A percentile compares a stretch with the other conserved stretches of the same genome.
Conservation (phyloP, 1,140 invertebrate species). For the Drosophila bipectinata region DNA sequence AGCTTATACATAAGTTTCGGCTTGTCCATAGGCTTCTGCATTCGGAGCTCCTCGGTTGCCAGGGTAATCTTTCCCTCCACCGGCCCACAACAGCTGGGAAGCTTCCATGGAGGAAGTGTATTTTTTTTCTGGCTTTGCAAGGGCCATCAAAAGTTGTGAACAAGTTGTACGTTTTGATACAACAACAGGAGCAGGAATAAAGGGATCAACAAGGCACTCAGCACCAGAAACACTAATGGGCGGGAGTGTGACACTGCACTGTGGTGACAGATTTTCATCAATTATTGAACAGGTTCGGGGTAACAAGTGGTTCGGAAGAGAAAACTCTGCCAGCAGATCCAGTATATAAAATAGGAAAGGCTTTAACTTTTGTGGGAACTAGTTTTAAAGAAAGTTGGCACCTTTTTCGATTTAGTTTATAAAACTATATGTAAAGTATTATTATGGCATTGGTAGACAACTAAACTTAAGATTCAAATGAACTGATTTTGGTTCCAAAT, state of each 20-base stretch:
- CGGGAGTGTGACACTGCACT: conserved; percentile 66
- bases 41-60: conserved; percentile 34
- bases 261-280: conserved; percentile 72
- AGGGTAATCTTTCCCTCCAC: not conserved
- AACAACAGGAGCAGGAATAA: conserved; percentile 35
- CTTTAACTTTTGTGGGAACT: conserved; percentile 12
- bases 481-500: not conserved
- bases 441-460: not conserved
- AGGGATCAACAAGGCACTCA: conserved; percentile 72
- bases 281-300: conserved; percentile 62
- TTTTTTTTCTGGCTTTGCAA: conserved; percentile 26
- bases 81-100: conserved; percentile 42
- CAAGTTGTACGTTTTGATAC: conserved; percentile 58
- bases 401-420: not conserved
- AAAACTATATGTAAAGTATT: not conserved
- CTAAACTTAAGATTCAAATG: not conserved
- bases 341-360: not conserved
- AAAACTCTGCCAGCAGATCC: not conserved
- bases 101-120: conserved; percentile 35
- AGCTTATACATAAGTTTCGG: conserved; percentile 57
- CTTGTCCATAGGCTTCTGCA: conserved; percentile 32
- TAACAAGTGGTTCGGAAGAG: conserved; percentile 33
- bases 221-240: conserved; percentile 30
- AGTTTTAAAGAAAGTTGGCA: conserved; percentile 10
- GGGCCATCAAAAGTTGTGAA: conserved; percentile 63